Percentiles rank a stretch among this genome's conserved stretches.
These are phyloP conservation scores for Temnothorax longispinosus DNA, from an alignment of 1,140 invertebrate species.

Conservation along the genomic window DNA sequence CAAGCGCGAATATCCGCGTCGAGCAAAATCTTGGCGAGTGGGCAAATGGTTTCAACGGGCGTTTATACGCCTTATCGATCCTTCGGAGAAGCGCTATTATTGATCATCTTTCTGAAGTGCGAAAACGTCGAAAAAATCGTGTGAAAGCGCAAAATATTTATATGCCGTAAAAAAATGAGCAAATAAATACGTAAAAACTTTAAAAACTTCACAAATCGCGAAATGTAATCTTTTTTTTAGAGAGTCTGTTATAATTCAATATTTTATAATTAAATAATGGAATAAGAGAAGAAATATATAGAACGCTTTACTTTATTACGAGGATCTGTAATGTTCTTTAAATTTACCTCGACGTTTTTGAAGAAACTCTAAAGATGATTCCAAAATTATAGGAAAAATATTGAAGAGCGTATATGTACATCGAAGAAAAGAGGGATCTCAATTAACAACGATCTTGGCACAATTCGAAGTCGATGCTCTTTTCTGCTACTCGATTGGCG, in stretches of 20 bases:
- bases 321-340: not conserved
- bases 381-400: not conserved
- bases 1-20: constrained; percentile 49
- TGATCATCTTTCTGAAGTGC: not conserved
- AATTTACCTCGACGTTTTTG: not conserved
- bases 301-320: not conserved
- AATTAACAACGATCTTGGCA: constrained; percentile 14
- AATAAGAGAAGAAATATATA: not conserved
- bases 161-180: not conserved
- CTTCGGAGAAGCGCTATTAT: not conserved
- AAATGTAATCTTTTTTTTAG: not conserved
- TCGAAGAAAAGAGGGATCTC: not conserved
- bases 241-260: too few species aligned
- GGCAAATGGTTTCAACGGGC: constrained; percentile 37
- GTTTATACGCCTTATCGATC: not conserved
- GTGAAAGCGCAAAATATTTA: not conserved
- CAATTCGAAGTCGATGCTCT: not conserved
- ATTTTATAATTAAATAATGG: too few species aligned
- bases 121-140: not conserved
- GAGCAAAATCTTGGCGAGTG: constrained; percentile 35
- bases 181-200: not conserved
- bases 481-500: not conserved
- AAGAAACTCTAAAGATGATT: not conserved
- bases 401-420: not conserved
- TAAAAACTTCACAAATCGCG: not conserved